Evolutionary conservation across 1,140 invertebrate genomes (phyloP), one percentile per base, ranked within the genome.

Genomic region (Hycleus phaleratus): DNA sequence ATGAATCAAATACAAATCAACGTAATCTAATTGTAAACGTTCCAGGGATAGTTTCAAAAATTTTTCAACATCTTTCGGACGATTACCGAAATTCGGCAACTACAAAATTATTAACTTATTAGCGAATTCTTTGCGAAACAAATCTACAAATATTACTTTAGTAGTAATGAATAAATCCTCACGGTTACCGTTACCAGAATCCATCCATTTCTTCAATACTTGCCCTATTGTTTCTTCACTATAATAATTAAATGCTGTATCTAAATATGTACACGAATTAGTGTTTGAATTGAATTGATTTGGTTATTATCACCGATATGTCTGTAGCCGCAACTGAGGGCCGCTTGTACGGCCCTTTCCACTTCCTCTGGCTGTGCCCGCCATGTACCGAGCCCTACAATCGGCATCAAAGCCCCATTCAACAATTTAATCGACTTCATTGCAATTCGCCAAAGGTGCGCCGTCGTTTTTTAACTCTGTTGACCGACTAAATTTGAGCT

Each of bases 1-100:
- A 69, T 89, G 85, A 63, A 87, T 79, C 12, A 89, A 72, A 68
- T 88, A 88, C 2, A 88, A 71, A 68, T 89, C 86, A 1, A 88
- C 78, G 62, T 87, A 88, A 39, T 82, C 78, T 39, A 85, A 62
- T 38, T 82, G 73, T 18, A 88, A 72, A 46, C 73, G 73, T 38
- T 76, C 62, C 40, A 88, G 66, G 10, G 85, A 86, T 58, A 79
- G 66, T 44, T 79, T 80, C 11, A 87, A 64, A 61, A 77, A 83
- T 38, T 77, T 78, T 61, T 81, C 79, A 0, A 87, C 82, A 45
- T 80, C 78, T 6, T 71, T 74, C 55, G 81, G 71, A 62, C 80
- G 69, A 60, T 81, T 82, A 4, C 77, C 80, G 65, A 74, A 77
- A 64, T 76, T 71, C 7, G 80, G 80, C 51, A 81, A 71, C 79